Percentiles rank a stretch among this genome's conserved stretches.
phyloP scores from a whole-genome alignment of 2,113 vertebrate genomes.

The Xenopus tropicalis region UCB_Xtro_10.0 CM004452.2:51342001-51342500 shows the following conservation, averaged over 20 bases:
- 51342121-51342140: constrained; percentile 84
- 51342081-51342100: no score
- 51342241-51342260: no score
- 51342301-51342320: constrained; percentile 97
- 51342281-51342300: constrained; percentile 99
- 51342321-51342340: constrained; percentile 98
- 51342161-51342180: constrained; percentile 87
- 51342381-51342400: constrained; percentile 94
- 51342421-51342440: constrained; percentile 96
- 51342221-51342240: no score
- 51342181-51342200: constrained; percentile 94
- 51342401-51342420: constrained; percentile 91
- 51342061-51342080: no score
- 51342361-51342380: constrained; percentile 93
- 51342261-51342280: neutral
- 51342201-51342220: constrained; percentile 78
- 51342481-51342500: constrained; percentile 94
- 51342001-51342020: no score
- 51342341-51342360: constrained; percentile 94
- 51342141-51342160: constrained; percentile 91
- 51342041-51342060: no score
- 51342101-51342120: constrained; percentile 59
- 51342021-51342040: no score
- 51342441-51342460: constrained; percentile 94
- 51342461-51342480: constrained; percentile 93